A percentile compares a stretch with the other conserved stretches of the same genome.
Evolutionary conservation across 1,140 invertebrate genomes (phyloP).

Genomic region (Yoshiicerus persimilis): DNA sequence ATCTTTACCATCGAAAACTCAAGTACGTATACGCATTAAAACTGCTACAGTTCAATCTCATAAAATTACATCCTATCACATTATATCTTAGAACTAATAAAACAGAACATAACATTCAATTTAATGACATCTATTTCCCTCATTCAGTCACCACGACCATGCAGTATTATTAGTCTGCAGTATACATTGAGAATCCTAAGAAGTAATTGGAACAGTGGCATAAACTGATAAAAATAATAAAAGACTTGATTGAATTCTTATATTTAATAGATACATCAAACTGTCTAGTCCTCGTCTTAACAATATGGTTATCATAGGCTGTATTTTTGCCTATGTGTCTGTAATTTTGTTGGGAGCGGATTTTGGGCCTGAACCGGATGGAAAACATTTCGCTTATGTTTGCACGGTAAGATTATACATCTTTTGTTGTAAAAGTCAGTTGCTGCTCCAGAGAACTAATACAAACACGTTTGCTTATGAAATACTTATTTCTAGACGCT

Average conservation of each 20-base stretch:
- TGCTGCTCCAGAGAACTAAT: too few species aligned
- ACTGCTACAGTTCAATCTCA: neutral
- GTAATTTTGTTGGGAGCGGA: conserved; percentile 78
- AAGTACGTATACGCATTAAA: conserved; percentile 62
- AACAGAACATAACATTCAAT: neutral
- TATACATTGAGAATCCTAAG: neutral
- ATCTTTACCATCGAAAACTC: conserved; percentile 79
- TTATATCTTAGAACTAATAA: neutral
- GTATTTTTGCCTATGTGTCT: conserved; percentile 87
- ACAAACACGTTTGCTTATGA: too few species aligned
- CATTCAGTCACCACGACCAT: neutral
- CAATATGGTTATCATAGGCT: conserved; percentile 93
- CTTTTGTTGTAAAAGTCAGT: too few species aligned
- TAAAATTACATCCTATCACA: neutral
- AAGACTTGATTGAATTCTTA: neutral
- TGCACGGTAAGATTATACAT: conserved; percentile 79
- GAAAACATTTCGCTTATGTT: conserved; percentile 70
- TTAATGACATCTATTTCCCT: neutral
- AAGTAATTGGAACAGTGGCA: neutral
- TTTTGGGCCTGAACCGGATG: conserved; percentile 51
- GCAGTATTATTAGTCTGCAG: neutral
- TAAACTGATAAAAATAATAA: neutral
- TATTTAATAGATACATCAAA: conserved; percentile 71
- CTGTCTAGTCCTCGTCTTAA: conserved; percentile 94
- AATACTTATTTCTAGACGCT: too few species aligned